phyloP scores from a whole-genome alignment of 2,797 vertebrate species.

The Amblyraja radiata region DNA sequence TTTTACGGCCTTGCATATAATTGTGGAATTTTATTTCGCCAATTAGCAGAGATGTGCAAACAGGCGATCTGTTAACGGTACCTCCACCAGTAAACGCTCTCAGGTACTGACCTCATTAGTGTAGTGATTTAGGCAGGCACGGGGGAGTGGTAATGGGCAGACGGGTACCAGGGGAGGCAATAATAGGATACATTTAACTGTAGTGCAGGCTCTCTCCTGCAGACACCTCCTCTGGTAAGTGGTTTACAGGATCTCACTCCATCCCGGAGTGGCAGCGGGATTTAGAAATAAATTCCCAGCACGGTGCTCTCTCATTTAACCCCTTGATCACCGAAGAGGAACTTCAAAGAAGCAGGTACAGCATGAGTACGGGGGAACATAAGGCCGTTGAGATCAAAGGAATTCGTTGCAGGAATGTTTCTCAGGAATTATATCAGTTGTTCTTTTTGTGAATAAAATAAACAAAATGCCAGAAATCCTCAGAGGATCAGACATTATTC shows the following conservation, averaged over 20 bases:
- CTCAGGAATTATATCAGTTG: background rate
- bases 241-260: slow-evolving; percentile 4
- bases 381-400: background rate
- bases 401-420: background rate
- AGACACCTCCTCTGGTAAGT: background rate
- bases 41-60: slow-evolving; percentile 29
- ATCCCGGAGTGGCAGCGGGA: background rate
- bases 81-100: background rate
- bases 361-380: background rate
- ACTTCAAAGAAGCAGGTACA: background rate
- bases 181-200: slow-evolving; percentile 4
- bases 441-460: background rate
- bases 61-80: slow-evolving; percentile 21
- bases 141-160: slow-evolving; percentile 29
- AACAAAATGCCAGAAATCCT: background rate
- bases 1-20: slow-evolving; percentile 11
- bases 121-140: slow-evolving; percentile 20
- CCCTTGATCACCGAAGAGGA: background rate
- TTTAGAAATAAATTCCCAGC: background rate
- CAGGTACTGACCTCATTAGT: slow-evolving; percentile 34
- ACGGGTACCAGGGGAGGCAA: slow-evolving; percentile 17
- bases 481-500: no score
- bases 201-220: background rate
- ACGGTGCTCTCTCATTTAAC: background rate
- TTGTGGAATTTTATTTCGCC: slow-evolving; percentile 24